Evolutionary conservation across 1,140 invertebrate species (phyloP).

Genomic region (Solenopsis invicta): DNA sequence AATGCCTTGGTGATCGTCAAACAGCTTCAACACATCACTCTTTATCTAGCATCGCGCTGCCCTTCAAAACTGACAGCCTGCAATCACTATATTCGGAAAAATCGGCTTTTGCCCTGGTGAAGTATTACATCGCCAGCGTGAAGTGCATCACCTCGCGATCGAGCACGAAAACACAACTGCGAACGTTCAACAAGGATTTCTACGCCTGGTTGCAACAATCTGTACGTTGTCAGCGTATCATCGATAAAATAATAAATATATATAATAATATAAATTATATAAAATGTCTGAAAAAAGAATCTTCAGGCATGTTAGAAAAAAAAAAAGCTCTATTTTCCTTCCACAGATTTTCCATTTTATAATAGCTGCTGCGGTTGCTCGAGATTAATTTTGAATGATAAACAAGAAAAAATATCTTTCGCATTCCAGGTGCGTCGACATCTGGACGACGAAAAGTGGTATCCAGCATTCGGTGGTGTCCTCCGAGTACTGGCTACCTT

Average conservation of each 20-base stretch:
- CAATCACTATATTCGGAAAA: slow-evolving; percentile 86
- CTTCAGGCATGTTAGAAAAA: background rate
- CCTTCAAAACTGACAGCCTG: slow-evolving; percentile 85
- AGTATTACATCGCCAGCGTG: slow-evolving; percentile 87
- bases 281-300: background rate
- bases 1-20: background rate
- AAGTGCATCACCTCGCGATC: slow-evolving; percentile 86
- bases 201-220: slow-evolving; percentile 87
- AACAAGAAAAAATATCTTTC: background rate
- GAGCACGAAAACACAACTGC: slow-evolving; percentile 80
- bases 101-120: slow-evolving; percentile 87
- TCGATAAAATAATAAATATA: slow-evolving; percentile 52
- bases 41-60: slow-evolving; percentile 84
- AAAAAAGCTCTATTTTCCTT: background rate
- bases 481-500: slow-evolving; percentile 88
- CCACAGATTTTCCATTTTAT: background rate
- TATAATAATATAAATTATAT: slow-evolving; percentile 3
- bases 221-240: slow-evolving; percentile 76
- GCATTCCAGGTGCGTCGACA: slow-evolving; percentile 86
- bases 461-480: slow-evolving; percentile 89
- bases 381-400: slow-evolving; percentile 8
- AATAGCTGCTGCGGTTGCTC: background rate
- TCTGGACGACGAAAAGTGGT: slow-evolving; percentile 88
- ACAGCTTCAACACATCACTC: slow-evolving; percentile 1
- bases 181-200: slow-evolving; percentile 87